Evolutionary conservation across 2,888 invertebrate species (phyloP).

Genomic region (Corythucha ciliata): DNA sequence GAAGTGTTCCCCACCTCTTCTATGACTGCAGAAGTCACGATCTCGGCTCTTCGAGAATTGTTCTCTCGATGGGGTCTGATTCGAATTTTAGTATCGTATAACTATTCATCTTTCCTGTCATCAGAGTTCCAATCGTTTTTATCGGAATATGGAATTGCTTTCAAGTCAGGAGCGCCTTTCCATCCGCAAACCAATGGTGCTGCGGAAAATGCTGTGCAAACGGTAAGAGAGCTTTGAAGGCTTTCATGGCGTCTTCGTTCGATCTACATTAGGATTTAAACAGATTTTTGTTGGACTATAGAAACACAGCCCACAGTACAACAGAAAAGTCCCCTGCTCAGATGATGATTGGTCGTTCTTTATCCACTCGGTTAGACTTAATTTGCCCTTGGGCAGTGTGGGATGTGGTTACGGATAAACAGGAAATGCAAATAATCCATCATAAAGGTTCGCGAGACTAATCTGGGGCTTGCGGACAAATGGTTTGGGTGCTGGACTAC

Average conservation of each 20-base stretch:
- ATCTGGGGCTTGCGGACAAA: too few species aligned
- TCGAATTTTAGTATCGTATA: constrained; percentile 10
- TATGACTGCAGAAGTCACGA: constrained; percentile 13
- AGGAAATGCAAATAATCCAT: too few species aligned
- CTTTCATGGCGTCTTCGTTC: background rate
- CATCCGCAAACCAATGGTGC: constrained; percentile 15
- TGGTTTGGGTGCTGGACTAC: too few species aligned
- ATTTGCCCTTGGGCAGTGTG: background rate
- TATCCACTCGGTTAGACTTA: background rate
- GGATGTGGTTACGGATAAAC: too few species aligned
- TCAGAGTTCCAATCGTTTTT: constrained; percentile 22
- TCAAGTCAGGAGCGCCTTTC: constrained; percentile 16
- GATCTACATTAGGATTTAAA: background rate
- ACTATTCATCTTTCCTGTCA: constrained; percentile 17
- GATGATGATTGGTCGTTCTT: background rate
- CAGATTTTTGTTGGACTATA: constrained; percentile 7
- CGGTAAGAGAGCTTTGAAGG: background rate
- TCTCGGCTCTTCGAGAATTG: constrained; percentile 10
- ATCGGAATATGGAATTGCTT: constrained; percentile 1
- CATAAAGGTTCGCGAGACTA: too few species aligned
- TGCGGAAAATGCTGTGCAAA: constrained; percentile 23
- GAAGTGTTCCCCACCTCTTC: constrained; percentile 26
- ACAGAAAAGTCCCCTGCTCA: background rate
- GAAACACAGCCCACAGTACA: constrained; percentile 8
- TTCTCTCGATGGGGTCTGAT: constrained; percentile 23